Evolutionary conservation across 2,113 vertebrate genomes (phyloP), one percentile per base, ranked within the genome.

Genomic region (Butastur rufipennis): DNA sequence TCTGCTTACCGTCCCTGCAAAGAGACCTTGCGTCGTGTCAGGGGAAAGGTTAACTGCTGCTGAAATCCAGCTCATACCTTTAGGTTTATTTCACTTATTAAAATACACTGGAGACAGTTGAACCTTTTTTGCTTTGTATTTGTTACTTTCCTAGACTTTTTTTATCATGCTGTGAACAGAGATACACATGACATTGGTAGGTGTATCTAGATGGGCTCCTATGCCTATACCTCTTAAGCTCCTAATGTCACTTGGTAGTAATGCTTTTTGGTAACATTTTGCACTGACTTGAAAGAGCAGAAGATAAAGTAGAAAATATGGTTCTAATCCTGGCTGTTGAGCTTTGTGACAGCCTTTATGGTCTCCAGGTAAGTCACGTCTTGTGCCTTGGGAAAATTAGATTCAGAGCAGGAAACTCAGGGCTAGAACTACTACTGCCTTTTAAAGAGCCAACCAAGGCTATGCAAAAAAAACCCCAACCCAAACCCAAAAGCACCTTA

Each of bases 301-400:
- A 67, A 93, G 85, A 81, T 96, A 59, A 93, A 79, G 50, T 58
- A 83, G 73, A 59, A 95, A 94, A 81, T 84, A 45, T 0, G 11
- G 56, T 90, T 94, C 82, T 96, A 74, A 92, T 94, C 71, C 82
- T 74, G 45, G 38, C 72, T 88, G 40, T 92, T 92, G 72, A 82
- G 81, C 53, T 85, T 88, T 48, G 25, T 91, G 87, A 62, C 65
- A 78, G 56, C 32, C 36, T 88, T 74, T 71, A 42, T 92, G 72
- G 86, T 80, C 68, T 92, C 38, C 80, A 88, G 67, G 72, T 90
- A 92, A 97, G 92, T 96, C 29, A 26, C 19, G 74, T 40, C n/a
- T 88, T 78, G 47, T 92, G 72, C 59, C 88, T 78, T 66, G 71
- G 47, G 59, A 91, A 96, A 96, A 84, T 59, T 27, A 70, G 36